Percentiles rank a stretch among this genome's conserved stretches.
These are phyloP conservation scores for Smithornis capensis DNA, from an alignment of 2,113 vertebrate genomes.

Conservation along the genomic window DNA sequence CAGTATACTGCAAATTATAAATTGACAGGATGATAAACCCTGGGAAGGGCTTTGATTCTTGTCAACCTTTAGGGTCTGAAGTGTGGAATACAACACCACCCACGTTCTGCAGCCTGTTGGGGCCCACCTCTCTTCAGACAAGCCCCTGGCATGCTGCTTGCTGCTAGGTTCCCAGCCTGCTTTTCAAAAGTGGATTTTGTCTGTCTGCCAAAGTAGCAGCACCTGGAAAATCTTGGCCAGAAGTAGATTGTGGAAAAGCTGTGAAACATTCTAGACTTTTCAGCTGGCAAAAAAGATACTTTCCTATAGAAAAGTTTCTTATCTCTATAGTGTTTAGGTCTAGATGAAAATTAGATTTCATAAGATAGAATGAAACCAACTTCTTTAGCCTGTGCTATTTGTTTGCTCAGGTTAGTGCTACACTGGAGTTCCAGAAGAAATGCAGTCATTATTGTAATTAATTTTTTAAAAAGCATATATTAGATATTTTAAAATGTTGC, in stretches of 20 bases:
- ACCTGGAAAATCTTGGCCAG: conserved; percentile 18
- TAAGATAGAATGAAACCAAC: neutral
- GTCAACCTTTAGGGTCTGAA: neutral
- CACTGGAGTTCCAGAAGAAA: neutral
- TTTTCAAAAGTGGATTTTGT: neutral
- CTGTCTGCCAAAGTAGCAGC: neutral
- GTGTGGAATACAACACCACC: no score
- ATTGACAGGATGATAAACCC: neutral
- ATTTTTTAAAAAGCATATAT: neutral
- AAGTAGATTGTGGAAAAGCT: neutral
- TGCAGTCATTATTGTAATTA: neutral
- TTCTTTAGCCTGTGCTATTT: neutral
- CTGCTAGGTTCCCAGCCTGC: neutral
- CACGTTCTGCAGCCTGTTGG: neutral
- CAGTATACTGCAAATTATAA: neutral
- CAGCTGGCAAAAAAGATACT: neutral
- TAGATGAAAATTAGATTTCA: neutral
- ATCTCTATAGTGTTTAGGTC: neutral
- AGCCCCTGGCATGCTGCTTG: neutral
- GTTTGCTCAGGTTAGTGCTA: neutral
- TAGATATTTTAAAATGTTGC: no score
- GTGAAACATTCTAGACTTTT: neutral
- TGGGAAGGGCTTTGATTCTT: neutral
- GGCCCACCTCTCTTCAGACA: neutral
- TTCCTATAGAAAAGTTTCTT: neutral